Percentiles rank a stretch among this genome's conserved stretches.
These are phyloP conservation scores for Eupsilia transversa DNA, from an alignment of 2,888 invertebrate genomes.

Conservation along the genomic window DNA sequence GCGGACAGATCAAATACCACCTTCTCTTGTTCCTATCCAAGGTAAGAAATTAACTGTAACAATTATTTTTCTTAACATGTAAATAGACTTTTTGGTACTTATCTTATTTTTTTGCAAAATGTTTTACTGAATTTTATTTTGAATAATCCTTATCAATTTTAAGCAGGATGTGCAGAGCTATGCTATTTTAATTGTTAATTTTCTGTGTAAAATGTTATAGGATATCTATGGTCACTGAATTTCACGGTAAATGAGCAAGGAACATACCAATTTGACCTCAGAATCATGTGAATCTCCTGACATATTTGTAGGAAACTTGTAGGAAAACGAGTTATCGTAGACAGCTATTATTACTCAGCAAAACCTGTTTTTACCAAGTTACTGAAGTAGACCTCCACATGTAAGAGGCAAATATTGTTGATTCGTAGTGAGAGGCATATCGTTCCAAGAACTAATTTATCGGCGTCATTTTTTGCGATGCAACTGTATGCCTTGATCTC, in stretches of 20 bases:
- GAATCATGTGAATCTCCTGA: constrained; percentile 20
- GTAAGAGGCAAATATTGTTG: constrained; percentile 26
- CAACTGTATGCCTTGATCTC: constrained; percentile 44
- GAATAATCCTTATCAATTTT: background rate
- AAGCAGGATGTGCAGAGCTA: background rate
- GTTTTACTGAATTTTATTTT: background rate
- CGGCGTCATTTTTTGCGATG: constrained; percentile 38
- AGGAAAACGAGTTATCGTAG: constrained; percentile 44
- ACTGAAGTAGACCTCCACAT: constrained; percentile 25
- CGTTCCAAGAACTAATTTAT: constrained; percentile 35
- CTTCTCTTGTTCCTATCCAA: constrained; percentile 98
- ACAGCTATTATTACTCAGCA: constrained; percentile 45
- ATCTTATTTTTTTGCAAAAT: background rate
- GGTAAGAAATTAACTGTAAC: constrained; percentile 73
- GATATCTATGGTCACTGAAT: background rate
- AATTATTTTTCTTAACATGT: background rate
- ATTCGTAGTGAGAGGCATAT: constrained; percentile 23
- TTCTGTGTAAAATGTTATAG: background rate
- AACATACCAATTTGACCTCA: constrained; percentile 1
- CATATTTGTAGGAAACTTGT: constrained; percentile 38
- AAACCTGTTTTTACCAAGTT: constrained; percentile 60
- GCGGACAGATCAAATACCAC: constrained; percentile 99
- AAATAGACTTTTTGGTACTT: background rate
- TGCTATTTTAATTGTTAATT: background rate
- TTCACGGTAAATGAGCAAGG: background rate